These are phyloP conservation scores for Muscicapa adusta DNA, from an alignment of 2,113 vertebrate genomes.

Conservation along the genomic window DNA sequence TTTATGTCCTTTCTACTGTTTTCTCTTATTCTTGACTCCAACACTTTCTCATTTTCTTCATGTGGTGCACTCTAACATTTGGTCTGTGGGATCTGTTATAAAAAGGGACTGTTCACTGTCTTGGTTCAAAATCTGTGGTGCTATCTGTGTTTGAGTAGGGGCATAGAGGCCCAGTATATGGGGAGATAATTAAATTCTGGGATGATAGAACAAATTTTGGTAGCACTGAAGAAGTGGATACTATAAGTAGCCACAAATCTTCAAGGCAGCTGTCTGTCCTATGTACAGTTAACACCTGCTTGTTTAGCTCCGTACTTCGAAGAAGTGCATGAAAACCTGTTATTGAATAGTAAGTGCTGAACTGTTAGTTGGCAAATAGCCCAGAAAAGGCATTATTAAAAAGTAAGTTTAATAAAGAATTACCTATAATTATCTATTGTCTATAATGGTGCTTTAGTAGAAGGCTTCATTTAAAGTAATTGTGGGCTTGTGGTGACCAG, in stretches of 20 bases:
- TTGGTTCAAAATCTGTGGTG: neutral
- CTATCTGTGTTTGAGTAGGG: neutral
- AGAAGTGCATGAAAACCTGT: neutral
- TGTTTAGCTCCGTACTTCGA: neutral
- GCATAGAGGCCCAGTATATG: neutral
- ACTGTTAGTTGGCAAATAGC: neutral
- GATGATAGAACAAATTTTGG: neutral
- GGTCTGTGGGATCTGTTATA: neutral
- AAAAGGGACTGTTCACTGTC: neutral
- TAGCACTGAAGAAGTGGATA: neutral
- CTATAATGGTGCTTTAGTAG: neutral
- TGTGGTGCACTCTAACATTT: neutral
- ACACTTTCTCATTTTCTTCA: neutral
- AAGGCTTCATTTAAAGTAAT: neutral
- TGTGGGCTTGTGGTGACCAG: neutral
- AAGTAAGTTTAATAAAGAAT: neutral
- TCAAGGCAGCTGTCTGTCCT: neutral
- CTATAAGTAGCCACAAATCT: neutral
- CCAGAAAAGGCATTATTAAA: neutral
- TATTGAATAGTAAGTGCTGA: neutral
- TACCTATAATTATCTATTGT: neutral
- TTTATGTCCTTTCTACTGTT: neutral
- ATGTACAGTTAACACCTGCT: neutral
- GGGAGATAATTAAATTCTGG: neutral
- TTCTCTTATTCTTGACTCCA: neutral